Evolutionary conservation across 1,140 invertebrate species (phyloP).

Genomic region (Nomia melanderi): DNA sequence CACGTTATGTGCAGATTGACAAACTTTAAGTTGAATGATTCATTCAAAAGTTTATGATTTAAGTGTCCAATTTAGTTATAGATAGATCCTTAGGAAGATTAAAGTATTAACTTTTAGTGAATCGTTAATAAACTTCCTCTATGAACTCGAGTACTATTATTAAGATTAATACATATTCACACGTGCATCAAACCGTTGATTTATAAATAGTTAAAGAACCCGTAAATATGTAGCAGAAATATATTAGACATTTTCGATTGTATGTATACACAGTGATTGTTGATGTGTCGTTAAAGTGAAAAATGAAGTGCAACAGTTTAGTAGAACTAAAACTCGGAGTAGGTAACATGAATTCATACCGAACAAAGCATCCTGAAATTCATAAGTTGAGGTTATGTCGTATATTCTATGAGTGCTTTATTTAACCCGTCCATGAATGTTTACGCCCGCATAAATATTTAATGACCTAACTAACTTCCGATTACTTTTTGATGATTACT

Average conservation of each 20-base stretch:
- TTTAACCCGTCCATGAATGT: constrained; percentile 32
- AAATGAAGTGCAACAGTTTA: not conserved
- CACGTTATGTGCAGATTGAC: too few relatives aligned
- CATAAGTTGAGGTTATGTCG: not conserved
- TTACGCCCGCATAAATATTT: constrained; percentile 46
- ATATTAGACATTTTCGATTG: not conserved
- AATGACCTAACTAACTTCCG: constrained; percentile 37
- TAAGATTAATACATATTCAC: too few relatives aligned
- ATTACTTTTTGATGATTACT: constrained; percentile 23
- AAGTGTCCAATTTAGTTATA: too few relatives aligned
- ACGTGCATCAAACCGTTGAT: too few relatives aligned
- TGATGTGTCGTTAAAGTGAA: not conserved
- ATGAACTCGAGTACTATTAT: too few relatives aligned
- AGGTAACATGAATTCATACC: not conserved
- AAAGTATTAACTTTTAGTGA: too few relatives aligned
- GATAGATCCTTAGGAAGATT: too few relatives aligned
- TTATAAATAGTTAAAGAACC: too few relatives aligned
- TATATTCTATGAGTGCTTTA: not conserved
- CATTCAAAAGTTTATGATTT: too few relatives aligned
- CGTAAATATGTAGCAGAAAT: not conserved
- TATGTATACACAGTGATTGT: not conserved
- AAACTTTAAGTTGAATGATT: too few relatives aligned
- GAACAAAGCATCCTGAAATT: constrained; percentile 2
- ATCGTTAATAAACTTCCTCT: too few relatives aligned
- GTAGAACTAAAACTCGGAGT: not conserved